These are phyloP conservation scores for Mus minutoides DNA, from an alignment of 2,797 vertebrate species.

Conservation along the genomic window DNA sequence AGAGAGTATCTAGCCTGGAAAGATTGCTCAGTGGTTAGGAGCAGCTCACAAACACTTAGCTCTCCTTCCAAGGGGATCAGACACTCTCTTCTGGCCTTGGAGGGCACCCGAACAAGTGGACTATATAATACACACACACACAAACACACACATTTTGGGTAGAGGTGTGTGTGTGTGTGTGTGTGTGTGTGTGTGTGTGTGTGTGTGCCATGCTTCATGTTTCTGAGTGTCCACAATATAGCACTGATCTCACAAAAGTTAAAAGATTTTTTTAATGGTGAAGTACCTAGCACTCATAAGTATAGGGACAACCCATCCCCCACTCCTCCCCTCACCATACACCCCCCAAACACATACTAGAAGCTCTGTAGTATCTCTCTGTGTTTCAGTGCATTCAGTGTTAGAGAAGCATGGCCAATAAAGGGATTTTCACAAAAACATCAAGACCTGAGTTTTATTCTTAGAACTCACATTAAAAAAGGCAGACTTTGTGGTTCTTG, in stretches of 20 bases:
- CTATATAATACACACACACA: not conserved
- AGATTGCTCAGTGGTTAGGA: not conserved
- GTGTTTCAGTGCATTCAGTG: not conserved
- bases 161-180: too few relatives aligned
- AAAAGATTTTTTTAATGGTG: not conserved
- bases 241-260: not conserved
- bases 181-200: rapidly evolving
- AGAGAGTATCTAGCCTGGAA: not conserved
- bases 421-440: not conserved
- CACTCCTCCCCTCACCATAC: not conserved
- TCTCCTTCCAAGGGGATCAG: not conserved
- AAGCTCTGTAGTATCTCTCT: not conserved
- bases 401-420: too few relatives aligned
- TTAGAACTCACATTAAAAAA: not conserved
- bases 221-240: not conserved
- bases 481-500: not conserved
- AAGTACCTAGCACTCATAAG: not conserved
- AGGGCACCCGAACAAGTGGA: not conserved
- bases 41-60: not conserved
- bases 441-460: not conserved
- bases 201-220: not conserved
- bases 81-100: not conserved
- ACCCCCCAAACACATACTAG: not conserved
- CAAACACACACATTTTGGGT: not conserved
- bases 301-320: not conserved